phyloP scores from a whole-genome alignment of 1,140 invertebrate genomes.

The Drosophila guanche region DNA sequence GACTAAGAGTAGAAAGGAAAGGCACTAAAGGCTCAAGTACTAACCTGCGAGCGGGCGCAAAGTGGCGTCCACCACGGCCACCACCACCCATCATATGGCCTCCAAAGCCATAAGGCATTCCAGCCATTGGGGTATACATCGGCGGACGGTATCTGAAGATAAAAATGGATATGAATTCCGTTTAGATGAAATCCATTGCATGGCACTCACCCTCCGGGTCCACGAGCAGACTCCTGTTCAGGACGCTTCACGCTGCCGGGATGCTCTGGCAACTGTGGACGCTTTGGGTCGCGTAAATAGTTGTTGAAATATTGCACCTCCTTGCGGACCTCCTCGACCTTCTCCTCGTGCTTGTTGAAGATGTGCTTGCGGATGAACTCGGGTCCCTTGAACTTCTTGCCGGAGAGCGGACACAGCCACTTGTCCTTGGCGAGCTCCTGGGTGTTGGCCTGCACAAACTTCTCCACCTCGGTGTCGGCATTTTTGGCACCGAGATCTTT shows the following conservation, averaged over 20 bases:
- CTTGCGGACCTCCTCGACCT: slow-evolving; percentile 97
- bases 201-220: slow-evolving; percentile 84
- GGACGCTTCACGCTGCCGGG: slow-evolving; percentile 85
- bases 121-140: slow-evolving; percentile 71
- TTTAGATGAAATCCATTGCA: background rate
- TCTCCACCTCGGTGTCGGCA: slow-evolving; percentile 95
- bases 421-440: slow-evolving; percentile 98
- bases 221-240: slow-evolving; percentile 83
- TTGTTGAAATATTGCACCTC: slow-evolving; percentile 99
- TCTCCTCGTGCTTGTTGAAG: slow-evolving; percentile 98
- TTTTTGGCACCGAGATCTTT: slow-evolving; percentile 94
- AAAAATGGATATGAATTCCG: background rate
- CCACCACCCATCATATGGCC: slow-evolving; percentile 74
- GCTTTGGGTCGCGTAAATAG: slow-evolving; percentile 96
- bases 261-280: slow-evolving; percentile 95
- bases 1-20: background rate
- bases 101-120: slow-evolving; percentile 71
- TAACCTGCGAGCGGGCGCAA: slow-evolving; percentile 76
- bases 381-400: slow-evolving; percentile 99
- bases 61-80: slow-evolving; percentile 75
- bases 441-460: slow-evolving; percentile 96
- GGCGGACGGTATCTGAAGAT: slow-evolving; percentile 59
- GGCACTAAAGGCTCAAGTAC: slow-evolving; percentile 7
- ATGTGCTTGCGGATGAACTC: slow-evolving; percentile 99
- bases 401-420: slow-evolving; percentile 98